Evolutionary conservation across 2,888 invertebrate species (phyloP), one percentile per base, ranked within the genome.

Genomic region (Piscicola geometra): DNA sequence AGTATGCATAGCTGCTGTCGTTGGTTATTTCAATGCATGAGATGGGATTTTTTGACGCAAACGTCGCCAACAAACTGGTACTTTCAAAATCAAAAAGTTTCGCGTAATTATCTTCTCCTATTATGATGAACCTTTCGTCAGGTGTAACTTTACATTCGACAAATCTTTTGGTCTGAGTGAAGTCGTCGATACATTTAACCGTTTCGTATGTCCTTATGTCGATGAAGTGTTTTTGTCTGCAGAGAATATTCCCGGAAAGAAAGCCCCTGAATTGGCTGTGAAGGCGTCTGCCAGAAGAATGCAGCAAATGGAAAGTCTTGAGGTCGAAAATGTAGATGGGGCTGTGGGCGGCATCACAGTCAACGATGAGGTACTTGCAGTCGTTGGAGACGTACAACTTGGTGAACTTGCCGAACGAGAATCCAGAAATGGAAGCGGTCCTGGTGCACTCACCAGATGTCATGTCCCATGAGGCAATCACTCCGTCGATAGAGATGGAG

Each of bases 1-100:
- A 77, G 52, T 80, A 81, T 25, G 78, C 80, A 9, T 77, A 35
- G 18, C 77, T 75, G 47, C 81, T 80, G 76, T 82, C 82, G 1
- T 70, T 30, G 0, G 81, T 80, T 33, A 81, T 47, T 41, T 78
- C 66, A 50, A 81, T 80, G 15, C 70, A 70, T 67, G 80, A 80
- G 0, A 81, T 80, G 30, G 76, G 70, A 41, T 81, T 77, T 2
- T 78, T 74, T 0, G 79, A 76, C 1, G 78, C 76, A 60, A 80
- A 78, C 2, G 75, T 47, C 1, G 77, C 77, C 36, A 79, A 56
- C 5, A 75, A 56, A 5, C 47, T 56, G n/a, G 72, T 30, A 25
- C 71, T 76, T 15, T 75, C 69, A 28, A 80, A 70, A 25, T 80
- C 77, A 50, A 78, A 80, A 70, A 80, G 60, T 18, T 74, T 74